A percentile compares a stretch with the other conserved stretches of the same genome.
phyloP scores from a whole-genome alignment of 2,797 vertebrate species.

The Danio choprae region DNA sequence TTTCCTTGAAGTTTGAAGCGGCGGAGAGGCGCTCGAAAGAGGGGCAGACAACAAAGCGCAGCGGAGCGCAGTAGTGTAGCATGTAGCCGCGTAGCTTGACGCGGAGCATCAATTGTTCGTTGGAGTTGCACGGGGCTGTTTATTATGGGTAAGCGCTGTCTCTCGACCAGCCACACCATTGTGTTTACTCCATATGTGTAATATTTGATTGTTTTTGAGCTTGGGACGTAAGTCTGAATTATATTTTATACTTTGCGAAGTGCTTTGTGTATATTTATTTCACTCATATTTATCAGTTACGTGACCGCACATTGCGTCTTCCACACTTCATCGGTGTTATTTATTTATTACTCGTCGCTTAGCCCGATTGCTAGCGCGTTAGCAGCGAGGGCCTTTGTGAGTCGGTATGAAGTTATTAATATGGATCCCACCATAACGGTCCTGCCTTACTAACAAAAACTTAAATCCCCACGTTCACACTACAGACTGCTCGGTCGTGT shows the following conservation, averaged over 20 bases:
- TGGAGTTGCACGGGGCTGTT: constrained; percentile 73
- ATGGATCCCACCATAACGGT: constrained; percentile 58
- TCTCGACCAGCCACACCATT: constrained; percentile 64
- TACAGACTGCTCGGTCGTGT: background rate
- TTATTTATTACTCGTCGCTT: constrained; percentile 29
- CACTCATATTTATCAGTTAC: background rate
- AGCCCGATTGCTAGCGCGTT: constrained; percentile 44
- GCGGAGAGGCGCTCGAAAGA: constrained; percentile 26
- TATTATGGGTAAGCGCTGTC: constrained; percentile 68
- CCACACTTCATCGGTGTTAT: background rate
- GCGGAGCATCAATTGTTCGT: constrained; percentile 80
- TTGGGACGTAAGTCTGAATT: background rate
- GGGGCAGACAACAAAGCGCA: constrained; percentile 77
- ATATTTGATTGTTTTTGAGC: background rate
- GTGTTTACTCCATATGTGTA: constrained; percentile 44
- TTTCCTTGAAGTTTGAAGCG: background rate
- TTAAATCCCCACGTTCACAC: background rate
- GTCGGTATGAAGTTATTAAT: constrained; percentile 79
- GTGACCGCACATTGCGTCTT: background rate
- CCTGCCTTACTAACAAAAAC: constrained; percentile 10
- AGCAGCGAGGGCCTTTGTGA: constrained; percentile 73
- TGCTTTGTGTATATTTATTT: background rate
- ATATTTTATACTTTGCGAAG: background rate
- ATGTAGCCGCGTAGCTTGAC: constrained; percentile 69
- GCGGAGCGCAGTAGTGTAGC: constrained; percentile 62